Evolutionary conservation across 2,888 invertebrate genomes (phyloP), one percentile per base, ranked within the genome.

Genomic region (Cryptocephalus moraei): DNA sequence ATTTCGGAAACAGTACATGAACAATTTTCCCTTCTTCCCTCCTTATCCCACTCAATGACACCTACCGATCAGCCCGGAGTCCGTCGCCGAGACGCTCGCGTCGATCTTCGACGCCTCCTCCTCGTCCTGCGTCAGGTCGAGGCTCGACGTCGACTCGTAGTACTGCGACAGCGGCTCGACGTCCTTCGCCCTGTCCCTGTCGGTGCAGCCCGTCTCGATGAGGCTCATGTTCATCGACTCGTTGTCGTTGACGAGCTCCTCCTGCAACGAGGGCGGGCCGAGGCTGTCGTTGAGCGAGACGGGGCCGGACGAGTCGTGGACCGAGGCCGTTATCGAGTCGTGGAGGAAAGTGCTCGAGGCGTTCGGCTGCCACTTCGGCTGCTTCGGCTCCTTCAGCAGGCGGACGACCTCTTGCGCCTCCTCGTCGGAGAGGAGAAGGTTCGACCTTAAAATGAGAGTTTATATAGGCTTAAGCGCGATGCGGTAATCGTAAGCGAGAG

Each of bases 351-450:
- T 64, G 50, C 60, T 61, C 45, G 77, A 75, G 33, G 75, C 76
- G 57, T 63, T 62, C 9, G 64, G 62, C 39, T 61, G 60, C 64
- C 65, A 66, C 47, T 56, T 61, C 47, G 51, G 76, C 73, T 56
- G 49, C 55, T 57, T 61, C 33, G 55, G 54, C 65, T 67, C 75
- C 76, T 56, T 84, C 81, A 91, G 68, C 67, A 91, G 78, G 65
- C 86, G 81, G 57, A 85, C 85, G 57, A 91, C 88, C 76, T 91
- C 90, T 70, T 88, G 87, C 57, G 91, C 91, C 72, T 91, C 90
- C 73, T 91, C 91, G 69, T 91, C 91, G 50, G 89, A 88, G 64
- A 89, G 76, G 33, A 46, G 76, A 12, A 46, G 33, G 32, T 36
- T 22, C 22, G 22, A 22, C 22, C 22, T 22, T 22, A 2, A 2